phyloP scores from a whole-genome alignment of 2,888 invertebrate species.

The Phengaris arion region DNA sequence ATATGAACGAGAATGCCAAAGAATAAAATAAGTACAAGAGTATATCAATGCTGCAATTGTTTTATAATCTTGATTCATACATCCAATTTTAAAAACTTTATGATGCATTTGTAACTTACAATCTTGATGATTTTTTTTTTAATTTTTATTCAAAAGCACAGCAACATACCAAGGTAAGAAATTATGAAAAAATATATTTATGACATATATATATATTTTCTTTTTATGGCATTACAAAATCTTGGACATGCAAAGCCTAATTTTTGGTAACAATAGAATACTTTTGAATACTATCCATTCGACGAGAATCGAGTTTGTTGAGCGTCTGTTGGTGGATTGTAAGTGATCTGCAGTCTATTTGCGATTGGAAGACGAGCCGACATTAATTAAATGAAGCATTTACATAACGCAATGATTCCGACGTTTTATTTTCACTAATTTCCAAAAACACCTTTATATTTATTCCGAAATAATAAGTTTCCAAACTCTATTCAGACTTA shows the following conservation, averaged over 20 bases:
- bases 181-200: background rate
- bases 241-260: background rate
- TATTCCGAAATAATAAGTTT: background rate
- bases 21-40: too few relatives aligned
- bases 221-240: too few relatives aligned
- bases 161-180: too few relatives aligned
- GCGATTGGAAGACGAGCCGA: background rate
- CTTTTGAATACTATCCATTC: background rate
- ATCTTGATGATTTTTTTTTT: too few relatives aligned
- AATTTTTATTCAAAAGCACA: too few relatives aligned
- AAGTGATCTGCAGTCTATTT: background rate
- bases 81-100: too few relatives aligned
- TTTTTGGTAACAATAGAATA: background rate
- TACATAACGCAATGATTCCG: slow-evolving; percentile 13
- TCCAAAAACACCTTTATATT: background rate
- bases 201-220: too few relatives aligned
- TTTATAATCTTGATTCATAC: too few relatives aligned
- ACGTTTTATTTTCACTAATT: slow-evolving; percentile 7
- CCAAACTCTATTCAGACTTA: too few relatives aligned
- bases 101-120: too few relatives aligned
- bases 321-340: background rate
- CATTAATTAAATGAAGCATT: background rate
- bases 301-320: background rate
- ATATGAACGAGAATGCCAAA: too few relatives aligned
- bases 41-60: too few relatives aligned